These are phyloP conservation scores for Craterocephalus amniculus DNA, from an alignment of 2,797 vertebrate genomes.

Conservation along the genomic window DNA sequence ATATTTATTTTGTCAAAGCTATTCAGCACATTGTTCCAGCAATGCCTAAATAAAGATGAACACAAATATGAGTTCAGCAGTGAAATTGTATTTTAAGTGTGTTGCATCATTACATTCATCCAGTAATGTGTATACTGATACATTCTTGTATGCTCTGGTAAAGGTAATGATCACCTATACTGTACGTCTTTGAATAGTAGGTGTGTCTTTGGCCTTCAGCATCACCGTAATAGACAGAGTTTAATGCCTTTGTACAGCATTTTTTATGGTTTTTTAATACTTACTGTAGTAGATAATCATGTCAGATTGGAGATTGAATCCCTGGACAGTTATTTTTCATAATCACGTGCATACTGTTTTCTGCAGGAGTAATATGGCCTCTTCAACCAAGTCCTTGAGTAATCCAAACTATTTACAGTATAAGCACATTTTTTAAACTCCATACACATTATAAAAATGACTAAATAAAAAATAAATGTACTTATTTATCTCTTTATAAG, in stretches of 20 bases:
- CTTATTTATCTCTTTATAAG: constrained; percentile 81
- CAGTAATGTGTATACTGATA: constrained; percentile 70
- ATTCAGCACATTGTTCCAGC: constrained; percentile 6
- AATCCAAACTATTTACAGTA: constrained; percentile 78
- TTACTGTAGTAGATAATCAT: constrained; percentile 64
- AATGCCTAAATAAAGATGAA: constrained; percentile 56
- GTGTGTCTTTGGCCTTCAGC: constrained; percentile 81
- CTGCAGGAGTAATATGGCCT: constrained; percentile 73
- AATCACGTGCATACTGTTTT: constrained; percentile 76
- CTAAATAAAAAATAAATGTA: constrained; percentile 83
- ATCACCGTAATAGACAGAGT: constrained; percentile 62
- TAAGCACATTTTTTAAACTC: constrained; percentile 68
- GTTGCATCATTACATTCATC: constrained; percentile 74
- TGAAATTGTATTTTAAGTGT: constrained; percentile 68
- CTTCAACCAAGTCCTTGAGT: constrained; percentile 70
- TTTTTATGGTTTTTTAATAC: constrained; percentile 61
- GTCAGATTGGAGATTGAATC: constrained; percentile 65
- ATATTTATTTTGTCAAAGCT: constrained; percentile 5
- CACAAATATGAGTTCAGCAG: constrained; percentile 47
- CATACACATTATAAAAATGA: constrained; percentile 81
- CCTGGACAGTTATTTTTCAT: constrained; percentile 61
- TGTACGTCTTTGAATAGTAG: constrained; percentile 61
- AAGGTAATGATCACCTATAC: constrained; percentile 64
- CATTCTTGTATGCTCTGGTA: constrained; percentile 71
- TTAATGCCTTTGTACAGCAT: constrained; percentile 66